phyloP scores from a whole-genome alignment of 2,888 invertebrate species.

The Parthenolecanium corni region DNA sequence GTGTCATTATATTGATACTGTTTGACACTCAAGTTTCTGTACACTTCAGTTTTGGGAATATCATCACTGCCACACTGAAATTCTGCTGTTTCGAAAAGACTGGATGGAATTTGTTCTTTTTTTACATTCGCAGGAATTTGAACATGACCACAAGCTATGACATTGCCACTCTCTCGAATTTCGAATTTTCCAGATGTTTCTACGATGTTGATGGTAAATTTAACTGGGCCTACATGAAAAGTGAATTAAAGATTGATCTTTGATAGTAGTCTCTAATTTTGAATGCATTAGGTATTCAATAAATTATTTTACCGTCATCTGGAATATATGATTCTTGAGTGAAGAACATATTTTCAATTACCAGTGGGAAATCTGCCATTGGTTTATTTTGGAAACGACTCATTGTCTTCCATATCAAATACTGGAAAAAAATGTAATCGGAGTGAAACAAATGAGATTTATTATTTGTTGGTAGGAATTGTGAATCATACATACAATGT shows the following conservation, averaged over 20 bases:
- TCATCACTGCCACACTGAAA: slow-evolving; percentile 38
- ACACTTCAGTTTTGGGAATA: slow-evolving; percentile 57
- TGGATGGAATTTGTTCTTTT: slow-evolving; percentile 48
- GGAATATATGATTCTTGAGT: slow-evolving; percentile 18
- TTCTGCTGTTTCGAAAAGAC: slow-evolving; percentile 36
- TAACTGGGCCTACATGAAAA: slow-evolving; percentile 44
- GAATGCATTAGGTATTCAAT: too few species aligned
- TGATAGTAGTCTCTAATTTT: background rate
- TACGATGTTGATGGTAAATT: slow-evolving; percentile 70
- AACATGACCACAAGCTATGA: slow-evolving; percentile 69
- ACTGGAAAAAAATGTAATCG: slow-evolving; percentile 2
- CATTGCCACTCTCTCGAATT: slow-evolving; percentile 71
- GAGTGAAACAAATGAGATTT: background rate
- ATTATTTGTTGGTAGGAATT: too few species aligned
- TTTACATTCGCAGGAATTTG: slow-evolving; percentile 45
- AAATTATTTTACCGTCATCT: slow-evolving; percentile 22
- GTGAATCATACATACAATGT: slow-evolving; percentile 49
- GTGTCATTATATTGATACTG: slow-evolving; percentile 75
- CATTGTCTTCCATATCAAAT: slow-evolving; percentile 29
- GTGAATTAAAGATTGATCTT: background rate
- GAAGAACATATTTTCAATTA: slow-evolving; percentile 30
- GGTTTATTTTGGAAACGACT: slow-evolving; percentile 25
- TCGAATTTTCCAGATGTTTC: slow-evolving; percentile 77
- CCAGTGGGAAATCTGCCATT: slow-evolving; percentile 19
- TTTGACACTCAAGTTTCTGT: slow-evolving; percentile 72